Conservation (phyloP, 23 tunicate species). For the Styela clava region DNA sequence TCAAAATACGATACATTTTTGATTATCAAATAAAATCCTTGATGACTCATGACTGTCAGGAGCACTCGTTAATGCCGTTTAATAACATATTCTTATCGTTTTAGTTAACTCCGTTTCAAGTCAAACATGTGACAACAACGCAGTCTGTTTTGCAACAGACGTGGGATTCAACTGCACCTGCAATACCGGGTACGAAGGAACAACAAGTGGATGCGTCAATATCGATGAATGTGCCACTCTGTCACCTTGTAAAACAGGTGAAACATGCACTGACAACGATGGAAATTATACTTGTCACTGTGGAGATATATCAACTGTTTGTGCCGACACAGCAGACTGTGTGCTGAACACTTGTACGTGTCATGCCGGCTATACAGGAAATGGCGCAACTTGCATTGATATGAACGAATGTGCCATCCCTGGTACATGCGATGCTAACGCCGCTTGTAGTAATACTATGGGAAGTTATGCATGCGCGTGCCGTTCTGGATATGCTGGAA, state of each 20-base stretch:
- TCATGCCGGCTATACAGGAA: neutral
- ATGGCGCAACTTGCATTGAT: constrained; percentile 5
- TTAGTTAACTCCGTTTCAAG: too few relatives aligned
- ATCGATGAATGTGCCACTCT: constrained; percentile 3
- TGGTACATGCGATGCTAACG: neutral
- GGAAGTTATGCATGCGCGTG: constrained; percentile 15
- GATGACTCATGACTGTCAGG: too few relatives aligned
- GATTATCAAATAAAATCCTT: too few relatives aligned
- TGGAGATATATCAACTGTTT: neutral
- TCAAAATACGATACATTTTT: too few relatives aligned
- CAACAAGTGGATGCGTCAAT: neutral
- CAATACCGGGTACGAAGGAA: neutral
- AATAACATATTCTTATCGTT: too few relatives aligned
- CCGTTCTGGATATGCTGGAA: neutral
- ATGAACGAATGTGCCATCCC: neutral
- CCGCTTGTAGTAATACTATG: neutral
- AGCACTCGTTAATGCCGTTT: too few relatives aligned
- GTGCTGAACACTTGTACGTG: neutral
- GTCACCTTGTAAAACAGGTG: neutral
- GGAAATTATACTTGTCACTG: neutral
- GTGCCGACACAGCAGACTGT: neutral
- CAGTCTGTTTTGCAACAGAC: neutral
- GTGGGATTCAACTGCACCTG: neutral
- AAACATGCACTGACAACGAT: neutral
- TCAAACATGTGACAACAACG: constrained; percentile 3